phyloP scores from a whole-genome alignment of 2,888 invertebrate species.

The Tholera decimalis region DNA sequence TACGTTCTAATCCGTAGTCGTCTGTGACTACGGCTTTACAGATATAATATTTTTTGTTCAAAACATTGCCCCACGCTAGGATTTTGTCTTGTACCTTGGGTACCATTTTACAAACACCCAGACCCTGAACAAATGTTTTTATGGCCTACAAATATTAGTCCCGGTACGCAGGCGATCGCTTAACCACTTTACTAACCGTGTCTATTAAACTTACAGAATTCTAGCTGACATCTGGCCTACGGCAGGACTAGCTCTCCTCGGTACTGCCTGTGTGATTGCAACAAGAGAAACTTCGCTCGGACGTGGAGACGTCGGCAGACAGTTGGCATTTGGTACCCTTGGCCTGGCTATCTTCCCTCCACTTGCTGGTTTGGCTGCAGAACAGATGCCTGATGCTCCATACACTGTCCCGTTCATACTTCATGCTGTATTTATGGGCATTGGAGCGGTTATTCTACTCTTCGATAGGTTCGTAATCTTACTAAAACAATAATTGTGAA shows the following conservation, averaged over 20 bases:
- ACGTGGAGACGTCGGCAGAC: slow-evolving; percentile 95
- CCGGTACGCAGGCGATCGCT: too few relatives aligned
- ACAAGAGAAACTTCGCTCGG: slow-evolving; percentile 95
- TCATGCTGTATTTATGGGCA: slow-evolving; percentile 89
- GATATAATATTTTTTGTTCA: too few relatives aligned
- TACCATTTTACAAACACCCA: too few relatives aligned
- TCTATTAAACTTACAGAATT: slow-evolving; percentile 82
- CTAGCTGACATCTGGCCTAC: slow-evolving; percentile 95
- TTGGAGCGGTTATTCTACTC: slow-evolving; percentile 92
- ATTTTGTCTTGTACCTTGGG: too few relatives aligned
- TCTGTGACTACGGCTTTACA: too few relatives aligned
- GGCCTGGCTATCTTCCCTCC: slow-evolving; percentile 94
- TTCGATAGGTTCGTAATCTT: slow-evolving; percentile 92
- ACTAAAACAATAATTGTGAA: too few relatives aligned
- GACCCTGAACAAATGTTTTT: too few relatives aligned
- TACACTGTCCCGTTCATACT: slow-evolving; percentile 92
- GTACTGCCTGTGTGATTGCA: slow-evolving; percentile 95
- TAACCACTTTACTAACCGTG: too few relatives aligned
- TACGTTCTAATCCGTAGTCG: too few relatives aligned
- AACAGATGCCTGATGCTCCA: slow-evolving; percentile 81
- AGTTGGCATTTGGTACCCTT: slow-evolving; percentile 94
- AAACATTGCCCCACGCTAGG: too few relatives aligned
- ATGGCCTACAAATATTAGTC: too few relatives aligned
- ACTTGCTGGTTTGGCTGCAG: slow-evolving; percentile 86
- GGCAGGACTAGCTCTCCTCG: slow-evolving; percentile 93